Evolutionary conservation across 2,113 vertebrate genomes (phyloP).

Genomic region (Ranitomeya variabilis): DNA sequence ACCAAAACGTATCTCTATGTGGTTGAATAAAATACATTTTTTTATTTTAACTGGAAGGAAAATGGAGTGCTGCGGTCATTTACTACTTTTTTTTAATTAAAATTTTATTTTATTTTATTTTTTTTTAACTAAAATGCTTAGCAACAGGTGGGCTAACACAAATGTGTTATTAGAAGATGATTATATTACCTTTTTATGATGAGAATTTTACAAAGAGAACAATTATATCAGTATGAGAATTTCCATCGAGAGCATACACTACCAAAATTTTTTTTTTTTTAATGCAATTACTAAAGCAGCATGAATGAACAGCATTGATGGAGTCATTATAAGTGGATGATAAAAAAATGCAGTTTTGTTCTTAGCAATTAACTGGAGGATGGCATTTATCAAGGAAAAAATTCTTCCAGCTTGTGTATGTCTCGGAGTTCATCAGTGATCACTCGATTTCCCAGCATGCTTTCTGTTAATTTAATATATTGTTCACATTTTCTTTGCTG

Average conservation of each 20-base stretch:
- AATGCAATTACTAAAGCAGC: constrained; percentile 15
- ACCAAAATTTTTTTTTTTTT: background rate
- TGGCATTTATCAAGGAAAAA: background rate
- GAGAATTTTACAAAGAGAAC: background rate
- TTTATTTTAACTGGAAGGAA: too few species aligned
- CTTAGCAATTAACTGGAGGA: background rate
- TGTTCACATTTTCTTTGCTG: background rate
- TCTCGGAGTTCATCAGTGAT: background rate
- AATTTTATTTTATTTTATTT: too few species aligned
- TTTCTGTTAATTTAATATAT: background rate
- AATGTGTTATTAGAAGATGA: background rate
- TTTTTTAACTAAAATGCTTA: background rate
- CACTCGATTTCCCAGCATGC: constrained; percentile 1
- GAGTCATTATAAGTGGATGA: background rate
- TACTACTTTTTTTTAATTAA: too few species aligned
- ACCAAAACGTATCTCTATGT: too few species aligned
- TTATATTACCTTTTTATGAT: background rate
- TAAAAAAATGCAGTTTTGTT: background rate
- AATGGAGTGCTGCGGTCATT: too few species aligned
- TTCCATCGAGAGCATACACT: background rate
- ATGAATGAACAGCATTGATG: background rate
- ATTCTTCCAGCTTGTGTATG: background rate
- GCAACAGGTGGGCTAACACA: background rate
- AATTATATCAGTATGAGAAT: background rate
- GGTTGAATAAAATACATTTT: too few species aligned